Conservation (phyloP, 1,140 invertebrate species). For the Tetragonula clypearis region DNA sequence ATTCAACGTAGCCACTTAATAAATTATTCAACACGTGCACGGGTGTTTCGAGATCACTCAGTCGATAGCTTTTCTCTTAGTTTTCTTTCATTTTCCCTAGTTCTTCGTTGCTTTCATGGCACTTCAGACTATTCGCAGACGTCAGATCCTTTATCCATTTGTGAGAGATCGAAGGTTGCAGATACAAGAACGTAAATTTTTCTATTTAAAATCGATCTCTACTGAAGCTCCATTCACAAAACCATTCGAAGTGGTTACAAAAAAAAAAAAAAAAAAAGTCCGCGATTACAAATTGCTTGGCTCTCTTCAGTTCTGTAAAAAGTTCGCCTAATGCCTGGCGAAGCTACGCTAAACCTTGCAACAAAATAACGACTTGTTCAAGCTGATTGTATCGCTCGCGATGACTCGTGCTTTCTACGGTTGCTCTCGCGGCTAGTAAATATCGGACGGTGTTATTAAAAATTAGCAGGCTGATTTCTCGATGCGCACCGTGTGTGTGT, state of each 20-base stretch:
- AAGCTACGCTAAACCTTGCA: not conserved
- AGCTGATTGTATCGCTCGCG: constrained; percentile 9
- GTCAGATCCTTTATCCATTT: too few relatives aligned
- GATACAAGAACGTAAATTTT: too few relatives aligned
- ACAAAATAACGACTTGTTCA: constrained; percentile 18
- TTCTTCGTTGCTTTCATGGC: not conserved
- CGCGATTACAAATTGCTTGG: constrained; percentile 1
- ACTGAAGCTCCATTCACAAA: too few relatives aligned
- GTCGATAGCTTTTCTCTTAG: not conserved
- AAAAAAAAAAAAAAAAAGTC: not conserved
- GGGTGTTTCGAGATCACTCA: constrained; percentile 42
- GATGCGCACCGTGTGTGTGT: not conserved
- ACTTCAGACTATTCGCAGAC: not conserved
- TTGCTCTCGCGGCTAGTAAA: not conserved
- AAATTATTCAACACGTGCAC: constrained; percentile 34
- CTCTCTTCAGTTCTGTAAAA: not conserved
- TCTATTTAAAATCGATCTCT: too few relatives aligned
- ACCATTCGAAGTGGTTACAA: too few relatives aligned
- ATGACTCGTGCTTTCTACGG: constrained; percentile 13
- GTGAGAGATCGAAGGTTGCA: too few relatives aligned
- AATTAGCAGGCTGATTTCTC: constrained; percentile 21
- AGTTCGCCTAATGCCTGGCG: too few relatives aligned
- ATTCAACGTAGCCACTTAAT: constrained; percentile 22
- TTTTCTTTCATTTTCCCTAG: not conserved
- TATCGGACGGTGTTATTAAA: constrained; percentile 22